Conservation (phyloP, 1,140 invertebrate genomes). For the Drosophila neocordata region DNA sequence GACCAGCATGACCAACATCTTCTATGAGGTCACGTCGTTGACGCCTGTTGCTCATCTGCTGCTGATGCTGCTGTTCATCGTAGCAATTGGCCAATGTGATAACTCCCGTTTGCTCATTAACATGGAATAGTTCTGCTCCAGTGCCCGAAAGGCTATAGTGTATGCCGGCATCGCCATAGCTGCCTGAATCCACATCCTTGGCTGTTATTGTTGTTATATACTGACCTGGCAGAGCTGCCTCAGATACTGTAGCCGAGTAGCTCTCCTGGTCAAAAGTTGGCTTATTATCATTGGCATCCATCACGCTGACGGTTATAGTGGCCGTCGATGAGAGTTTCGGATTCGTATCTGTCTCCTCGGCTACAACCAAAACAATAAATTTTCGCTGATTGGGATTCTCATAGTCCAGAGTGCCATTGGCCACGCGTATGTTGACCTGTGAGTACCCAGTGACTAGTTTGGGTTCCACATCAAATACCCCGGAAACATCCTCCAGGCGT, state of each 20-base stretch:
- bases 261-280: slow-evolving; percentile 90
- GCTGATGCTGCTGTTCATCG: slow-evolving; percentile 5
- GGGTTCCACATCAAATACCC: slow-evolving; percentile 93
- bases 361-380: slow-evolving; percentile 93
- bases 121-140: slow-evolving; percentile 91
- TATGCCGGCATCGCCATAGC: slow-evolving; percentile 89
- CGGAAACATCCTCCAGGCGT: slow-evolving; percentile 90
- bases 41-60: slow-evolving; percentile 47
- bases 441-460: slow-evolving; percentile 90
- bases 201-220: slow-evolving; percentile 90
- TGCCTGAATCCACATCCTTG: slow-evolving; percentile 92
- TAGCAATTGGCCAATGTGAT: slow-evolving; percentile 92
- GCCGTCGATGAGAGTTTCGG: slow-evolving; percentile 92
- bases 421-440: slow-evolving; percentile 91
- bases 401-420: slow-evolving; percentile 92
- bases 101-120: slow-evolving; percentile 91
- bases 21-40: slow-evolving; percentile 67
- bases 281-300: slow-evolving; percentile 95
- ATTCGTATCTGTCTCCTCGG: slow-evolving; percentile 90
- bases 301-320: slow-evolving; percentile 91
- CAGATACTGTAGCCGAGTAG: slow-evolving; percentile 88
- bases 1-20: slow-evolving; percentile 29
- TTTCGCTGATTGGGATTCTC: slow-evolving; percentile 96
- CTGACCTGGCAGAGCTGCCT: slow-evolving; percentile 88
- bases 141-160: slow-evolving; percentile 93